These are phyloP conservation scores for Lutraria rhynchaena DNA, from an alignment of 1,140 invertebrate genomes.

Conservation along the genomic window DNA sequence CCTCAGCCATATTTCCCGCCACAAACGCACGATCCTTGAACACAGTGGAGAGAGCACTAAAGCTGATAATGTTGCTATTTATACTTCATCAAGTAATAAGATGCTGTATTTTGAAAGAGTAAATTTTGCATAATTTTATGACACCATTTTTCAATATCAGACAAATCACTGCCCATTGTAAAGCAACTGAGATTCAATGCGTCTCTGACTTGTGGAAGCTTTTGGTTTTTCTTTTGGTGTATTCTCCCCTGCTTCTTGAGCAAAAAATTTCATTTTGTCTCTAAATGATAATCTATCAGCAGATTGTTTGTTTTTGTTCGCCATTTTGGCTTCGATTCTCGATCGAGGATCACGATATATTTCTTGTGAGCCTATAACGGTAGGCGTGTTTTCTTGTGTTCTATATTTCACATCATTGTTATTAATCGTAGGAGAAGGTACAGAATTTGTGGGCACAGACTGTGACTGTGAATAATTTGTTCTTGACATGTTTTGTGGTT, in stretches of 20 bases:
- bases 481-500: conserved; percentile 23
- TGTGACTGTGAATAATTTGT: conserved; percentile 54
- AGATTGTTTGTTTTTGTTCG: conserved; percentile 65
- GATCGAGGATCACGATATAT: conserved; percentile 83
- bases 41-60: conserved; percentile 20
- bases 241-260: conserved; percentile 80
- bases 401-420: conserved; percentile 64
- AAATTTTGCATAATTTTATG: neutral
- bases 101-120: neutral
- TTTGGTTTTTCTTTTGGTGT: conserved; percentile 80
- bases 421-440: conserved; percentile 35
- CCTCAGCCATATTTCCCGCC: neutral
- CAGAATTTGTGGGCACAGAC: conserved; percentile 43
- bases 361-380: conserved; percentile 82
- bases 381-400: conserved; percentile 73
- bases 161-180: conserved; percentile 72
- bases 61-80: neutral
- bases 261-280: conserved; percentile 84
- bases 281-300: conserved; percentile 80
- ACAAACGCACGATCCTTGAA: neutral
- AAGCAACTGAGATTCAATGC: conserved; percentile 78
- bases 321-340: conserved; percentile 80
- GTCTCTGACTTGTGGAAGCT: conserved; percentile 77
- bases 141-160: neutral
- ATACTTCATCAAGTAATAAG: neutral